Evolutionary conservation across 2,113 vertebrate genomes (phyloP), one percentile per base, ranked within the genome.

Genomic region (Sclerurus mexicanus): DNA sequence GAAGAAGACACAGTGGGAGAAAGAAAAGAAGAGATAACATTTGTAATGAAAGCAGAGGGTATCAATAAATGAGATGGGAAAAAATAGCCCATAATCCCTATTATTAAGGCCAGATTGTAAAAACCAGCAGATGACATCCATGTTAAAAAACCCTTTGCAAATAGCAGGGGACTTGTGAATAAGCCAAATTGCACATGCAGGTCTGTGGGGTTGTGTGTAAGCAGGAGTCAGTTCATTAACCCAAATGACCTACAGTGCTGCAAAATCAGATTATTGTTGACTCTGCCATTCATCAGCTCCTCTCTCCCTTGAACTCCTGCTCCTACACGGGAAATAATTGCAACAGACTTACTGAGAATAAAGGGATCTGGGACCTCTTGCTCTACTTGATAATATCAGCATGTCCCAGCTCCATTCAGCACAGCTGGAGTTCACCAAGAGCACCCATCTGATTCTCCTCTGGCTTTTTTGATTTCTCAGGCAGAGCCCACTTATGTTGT

Each of bases 211-310:
- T 10, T 92, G 31, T 0, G 0, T 49, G 73, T 64, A 86, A 91
- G 56, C 64, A 75, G 53, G 62, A 94, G 66, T 60, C 71, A 93
- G 52, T 89, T 96, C 91, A 76, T 89, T 96, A 95, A 85, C 87
- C 56, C 64, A 85, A 87, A 78, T 0, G 11, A 95, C 87, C 77
- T 49, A 37, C 16, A 33, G 23, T 42, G 40, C 66, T 94, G 69
- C 77, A 89, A 90, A 94, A 85, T 82, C 86, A 87, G 86, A 40
- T 89, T 92, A 81, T 78, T 89, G 60, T 21, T 84, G 64, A 86
- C 77, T 60, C 81, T 91, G 50, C 52, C 69, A 85, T 81, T 97
- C 86, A 91, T 95, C 89, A 95, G 52, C 39, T 74, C 30, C 76
- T 64, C 73, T 91, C 52, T 75, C 11, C 52, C 64, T 81, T 89